Evolutionary conservation across 2,797 vertebrate species (phyloP).

Genomic region (Labeo calbasu): DNA sequence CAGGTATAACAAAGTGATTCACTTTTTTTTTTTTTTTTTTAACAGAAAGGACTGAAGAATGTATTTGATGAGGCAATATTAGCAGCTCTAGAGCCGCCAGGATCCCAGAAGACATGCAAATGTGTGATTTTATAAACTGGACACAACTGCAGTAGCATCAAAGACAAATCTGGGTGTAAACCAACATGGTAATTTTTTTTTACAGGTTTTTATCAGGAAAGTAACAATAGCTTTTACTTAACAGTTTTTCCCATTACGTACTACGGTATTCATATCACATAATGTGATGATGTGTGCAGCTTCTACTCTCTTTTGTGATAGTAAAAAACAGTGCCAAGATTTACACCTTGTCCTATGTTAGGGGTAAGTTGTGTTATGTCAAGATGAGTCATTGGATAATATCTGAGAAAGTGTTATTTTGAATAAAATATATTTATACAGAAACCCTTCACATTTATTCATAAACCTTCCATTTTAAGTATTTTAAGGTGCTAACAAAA

Average conservation of each 20-base stretch:
- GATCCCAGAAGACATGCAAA: slow-evolving; percentile 96
- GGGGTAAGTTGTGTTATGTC: neutral
- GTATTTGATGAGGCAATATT: slow-evolving; percentile 99
- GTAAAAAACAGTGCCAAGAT: neutral
- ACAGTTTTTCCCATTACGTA: neutral
- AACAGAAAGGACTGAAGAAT: slow-evolving; percentile 99
- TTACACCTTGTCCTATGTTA: neutral
- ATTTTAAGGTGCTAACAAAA: neutral
- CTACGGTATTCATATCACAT: neutral
- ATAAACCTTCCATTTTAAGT: neutral
- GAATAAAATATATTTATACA: neutral
- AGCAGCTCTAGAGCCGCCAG: slow-evolving; percentile 95
- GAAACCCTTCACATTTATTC: too few relatives aligned
- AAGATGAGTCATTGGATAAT: neutral
- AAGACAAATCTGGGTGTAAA: slow-evolving; percentile 25
- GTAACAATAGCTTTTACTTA: slow-evolving; percentile 2
- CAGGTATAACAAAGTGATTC: slow-evolving; percentile 36
- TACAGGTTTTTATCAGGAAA: slow-evolving; percentile 21
- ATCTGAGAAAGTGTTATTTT: neutral
- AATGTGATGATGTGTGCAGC: neutral
- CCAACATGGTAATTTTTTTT: slow-evolving; percentile 1
- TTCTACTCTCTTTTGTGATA: neutral
- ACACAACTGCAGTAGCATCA: neutral
- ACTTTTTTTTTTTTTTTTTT: slow-evolving; percentile 82
- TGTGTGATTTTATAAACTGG: slow-evolving; percentile 93